Conservation (phyloP, 2,888 invertebrate genomes). For the Elegia similella region DNA sequence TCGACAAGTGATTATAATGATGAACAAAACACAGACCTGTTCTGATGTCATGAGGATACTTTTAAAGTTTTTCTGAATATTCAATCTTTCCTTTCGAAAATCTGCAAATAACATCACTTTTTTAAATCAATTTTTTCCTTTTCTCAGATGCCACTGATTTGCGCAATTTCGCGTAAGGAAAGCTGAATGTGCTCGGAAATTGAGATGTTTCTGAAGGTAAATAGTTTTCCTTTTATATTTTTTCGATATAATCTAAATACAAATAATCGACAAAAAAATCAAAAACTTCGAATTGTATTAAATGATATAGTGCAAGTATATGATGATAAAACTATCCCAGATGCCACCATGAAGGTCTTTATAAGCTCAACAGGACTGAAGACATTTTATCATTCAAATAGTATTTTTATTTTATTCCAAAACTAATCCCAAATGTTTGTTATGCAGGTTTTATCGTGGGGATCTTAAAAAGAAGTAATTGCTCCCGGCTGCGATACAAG, state of each 20-base stretch:
- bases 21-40: slow-evolving; percentile 63
- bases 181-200: too few relatives aligned
- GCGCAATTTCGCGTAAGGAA: too few relatives aligned
- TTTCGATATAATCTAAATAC: too few relatives aligned
- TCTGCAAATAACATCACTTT: neutral
- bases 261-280: too few relatives aligned
- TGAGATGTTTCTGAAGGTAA: too few relatives aligned
- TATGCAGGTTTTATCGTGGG: neutral
- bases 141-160: neutral
- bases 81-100: neutral
- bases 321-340: slow-evolving; percentile 39
- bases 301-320: slow-evolving; percentile 2
- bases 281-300: too few relatives aligned
- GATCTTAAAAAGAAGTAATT: neutral
- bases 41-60: slow-evolving; percentile 55
- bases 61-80: slow-evolving; percentile 19
- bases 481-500: neutral
- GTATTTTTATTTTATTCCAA: neutral
- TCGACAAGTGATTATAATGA: slow-evolving; percentile 36
- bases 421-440: neutral
- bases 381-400: neutral
- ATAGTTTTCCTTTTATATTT: too few relatives aligned
- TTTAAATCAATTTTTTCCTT: neutral
- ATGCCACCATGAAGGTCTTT: slow-evolving; percentile 37
- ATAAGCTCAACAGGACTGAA: slow-evolving; percentile 51